Conservation (phyloP, 2,888 invertebrate genomes). For the Agrochola litura region DNA sequence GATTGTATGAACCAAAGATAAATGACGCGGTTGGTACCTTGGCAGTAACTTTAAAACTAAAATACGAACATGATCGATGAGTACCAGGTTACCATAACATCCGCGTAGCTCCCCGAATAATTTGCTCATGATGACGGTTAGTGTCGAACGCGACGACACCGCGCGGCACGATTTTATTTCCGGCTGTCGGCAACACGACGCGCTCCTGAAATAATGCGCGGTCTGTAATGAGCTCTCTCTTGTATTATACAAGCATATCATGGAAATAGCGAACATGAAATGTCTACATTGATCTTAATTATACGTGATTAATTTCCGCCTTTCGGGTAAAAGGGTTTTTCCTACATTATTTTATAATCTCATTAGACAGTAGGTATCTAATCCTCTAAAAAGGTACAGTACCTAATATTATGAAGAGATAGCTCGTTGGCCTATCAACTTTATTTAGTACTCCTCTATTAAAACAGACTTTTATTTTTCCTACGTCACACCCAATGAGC, state of each 20-base stretch:
- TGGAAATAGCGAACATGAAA: neutral
- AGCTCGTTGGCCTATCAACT: neutral
- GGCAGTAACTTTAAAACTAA: slow-evolving; percentile 12
- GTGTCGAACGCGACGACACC: slow-evolving; percentile 45
- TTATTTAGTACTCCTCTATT: neutral
- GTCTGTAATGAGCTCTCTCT: slow-evolving; percentile 50
- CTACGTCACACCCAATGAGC: slow-evolving; percentile 29
- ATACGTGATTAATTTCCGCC: neutral
- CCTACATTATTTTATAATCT: neutral
- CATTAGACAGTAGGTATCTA: too few relatives aligned
- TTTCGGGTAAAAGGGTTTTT: neutral
- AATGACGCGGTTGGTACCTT: neutral
- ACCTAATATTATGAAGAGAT: neutral
- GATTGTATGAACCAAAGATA: neutral
- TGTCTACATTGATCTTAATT: neutral
- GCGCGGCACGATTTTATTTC: slow-evolving; percentile 62
- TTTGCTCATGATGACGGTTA: slow-evolving; percentile 48
- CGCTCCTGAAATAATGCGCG: slow-evolving; percentile 49
- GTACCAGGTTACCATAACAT: slow-evolving; percentile 45
- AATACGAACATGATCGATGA: slow-evolving; percentile 26
- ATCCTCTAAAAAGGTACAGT: neutral
- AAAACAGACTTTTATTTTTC: neutral
- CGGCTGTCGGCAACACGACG: slow-evolving; percentile 59
- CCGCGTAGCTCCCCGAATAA: slow-evolving; percentile 26
- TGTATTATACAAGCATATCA: slow-evolving; percentile 13